Evolutionary conservation across 2,888 invertebrate genomes (phyloP).

Genomic region (Agrochola lota): DNA sequence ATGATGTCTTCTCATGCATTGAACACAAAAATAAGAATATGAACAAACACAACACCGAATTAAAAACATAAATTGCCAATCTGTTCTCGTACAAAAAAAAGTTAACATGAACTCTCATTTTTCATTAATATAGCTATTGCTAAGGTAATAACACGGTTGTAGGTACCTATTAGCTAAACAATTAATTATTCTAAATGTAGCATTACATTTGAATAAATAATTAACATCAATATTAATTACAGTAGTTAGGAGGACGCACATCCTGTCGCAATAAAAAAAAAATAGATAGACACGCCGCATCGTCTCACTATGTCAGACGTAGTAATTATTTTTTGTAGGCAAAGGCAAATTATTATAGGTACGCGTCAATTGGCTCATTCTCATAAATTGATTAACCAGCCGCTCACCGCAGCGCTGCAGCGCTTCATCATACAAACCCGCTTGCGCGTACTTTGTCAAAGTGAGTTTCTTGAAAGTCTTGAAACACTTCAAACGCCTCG

Average conservation of each 20-base stretch:
- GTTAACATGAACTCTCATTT: background rate
- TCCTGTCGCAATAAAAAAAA: constrained; percentile 50
- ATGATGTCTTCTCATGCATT: constrained; percentile 56
- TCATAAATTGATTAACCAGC: constrained; percentile 60
- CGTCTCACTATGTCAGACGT: constrained; percentile 14
- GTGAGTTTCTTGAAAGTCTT: constrained; percentile 68
- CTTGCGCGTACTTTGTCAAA: constrained; percentile 51
- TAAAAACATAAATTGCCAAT: constrained; percentile 34
- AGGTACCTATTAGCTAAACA: constrained; percentile 36
- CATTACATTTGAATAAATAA: constrained; percentile 51
- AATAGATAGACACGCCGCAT: constrained; percentile 24
- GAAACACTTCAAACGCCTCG: constrained; percentile 64
- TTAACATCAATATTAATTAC: constrained; percentile 53
- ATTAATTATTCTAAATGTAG: constrained; percentile 51
- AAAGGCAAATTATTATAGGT: constrained; percentile 40
- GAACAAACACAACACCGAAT: constrained; percentile 35
- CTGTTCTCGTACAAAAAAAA: background rate
- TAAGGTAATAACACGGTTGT: constrained; percentile 27
- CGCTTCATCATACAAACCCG: constrained; percentile 51
- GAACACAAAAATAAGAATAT: constrained; percentile 40
- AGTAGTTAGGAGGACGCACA: constrained; percentile 45
- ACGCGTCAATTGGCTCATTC: constrained; percentile 61
- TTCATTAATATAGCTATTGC: constrained; percentile 17
- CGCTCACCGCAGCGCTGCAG: constrained; percentile 50
- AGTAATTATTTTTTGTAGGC: constrained; percentile 29